Conservation (phyloP, 2,797 vertebrate species). For the Lagocephalus sceleratus region DNA sequence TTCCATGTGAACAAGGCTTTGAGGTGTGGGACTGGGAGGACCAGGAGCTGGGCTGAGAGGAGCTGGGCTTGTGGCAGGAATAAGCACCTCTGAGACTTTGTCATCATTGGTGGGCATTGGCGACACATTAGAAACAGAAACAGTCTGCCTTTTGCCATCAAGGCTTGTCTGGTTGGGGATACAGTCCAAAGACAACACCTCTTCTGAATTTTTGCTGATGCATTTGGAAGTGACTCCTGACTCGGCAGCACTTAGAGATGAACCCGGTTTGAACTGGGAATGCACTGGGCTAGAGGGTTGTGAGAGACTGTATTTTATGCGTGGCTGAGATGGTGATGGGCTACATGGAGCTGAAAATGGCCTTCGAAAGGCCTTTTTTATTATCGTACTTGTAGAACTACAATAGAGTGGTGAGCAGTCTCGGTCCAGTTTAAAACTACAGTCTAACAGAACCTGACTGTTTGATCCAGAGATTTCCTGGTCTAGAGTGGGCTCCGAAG, state of each 20-base stretch:
- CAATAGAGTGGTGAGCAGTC: slow-evolving; percentile 13
- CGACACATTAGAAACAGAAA: too few relatives aligned
- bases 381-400: slow-evolving; percentile 3
- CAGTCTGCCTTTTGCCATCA: too few relatives aligned
- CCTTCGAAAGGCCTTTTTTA: slow-evolving; percentile 1
- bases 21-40: slow-evolving; percentile 37
- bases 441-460: slow-evolving; percentile 9
- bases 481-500: slow-evolving; percentile 47
- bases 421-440: slow-evolving; percentile 49
- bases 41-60: not conserved
- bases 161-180: too few relatives aligned
- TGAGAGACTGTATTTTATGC: slow-evolving; percentile 35
- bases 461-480: slow-evolving; percentile 29
- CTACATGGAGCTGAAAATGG: slow-evolving; percentile 62
- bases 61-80: not conserved
- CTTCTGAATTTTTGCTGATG: not conserved
- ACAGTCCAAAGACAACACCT: too few relatives aligned
- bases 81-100: too few relatives aligned
- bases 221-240: not conserved
- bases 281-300: slow-evolving; percentile 48
- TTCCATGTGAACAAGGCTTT: slow-evolving; percentile 58
- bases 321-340: slow-evolving; percentile 31
- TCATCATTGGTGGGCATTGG: too few relatives aligned
- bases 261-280: slow-evolving; percentile 2
- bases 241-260: slow-evolving; percentile 2